Percentiles rank a stretch among this genome's conserved stretches.
Evolutionary conservation across 2,113 vertebrate genomes (phyloP).

Genomic region (Microtus ochrogaster): DNA sequence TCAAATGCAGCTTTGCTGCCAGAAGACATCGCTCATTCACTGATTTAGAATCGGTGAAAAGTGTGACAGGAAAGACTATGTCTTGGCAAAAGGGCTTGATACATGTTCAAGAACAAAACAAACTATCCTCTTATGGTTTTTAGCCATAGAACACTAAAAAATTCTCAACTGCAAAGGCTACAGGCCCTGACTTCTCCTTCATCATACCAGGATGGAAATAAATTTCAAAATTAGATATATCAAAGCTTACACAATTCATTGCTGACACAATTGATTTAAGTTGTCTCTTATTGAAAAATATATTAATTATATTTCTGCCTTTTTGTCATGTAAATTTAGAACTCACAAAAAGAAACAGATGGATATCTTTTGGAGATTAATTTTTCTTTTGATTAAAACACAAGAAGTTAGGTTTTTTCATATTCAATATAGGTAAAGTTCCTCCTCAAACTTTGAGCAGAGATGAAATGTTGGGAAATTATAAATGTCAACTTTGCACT

Average conservation of each 20-base stretch:
- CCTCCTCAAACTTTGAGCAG: conserved; percentile 43
- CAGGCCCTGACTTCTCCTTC: conserved; percentile 18
- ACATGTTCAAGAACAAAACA: conserved; percentile 77
- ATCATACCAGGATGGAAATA: conserved; percentile 13
- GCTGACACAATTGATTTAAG: conserved; percentile 68
- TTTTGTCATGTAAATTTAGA: conserved; percentile 79
- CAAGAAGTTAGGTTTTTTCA: conserved; percentile 43
- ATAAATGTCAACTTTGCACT: not conserved
- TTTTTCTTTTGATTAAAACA: conserved; percentile 65
- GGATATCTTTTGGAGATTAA: conserved; percentile 68
- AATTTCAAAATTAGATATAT: conserved; percentile 74
- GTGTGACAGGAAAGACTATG: conserved; percentile 80
- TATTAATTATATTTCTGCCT: conserved; percentile 71
- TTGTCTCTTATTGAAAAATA: conserved; percentile 60
- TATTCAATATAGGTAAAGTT: conserved; percentile 52
- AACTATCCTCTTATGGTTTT: conserved; percentile 62
- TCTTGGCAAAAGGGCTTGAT: conserved; percentile 78
- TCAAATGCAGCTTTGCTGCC: conserved; percentile 70
- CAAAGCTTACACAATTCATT: conserved; percentile 67
- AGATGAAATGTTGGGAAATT: not conserved
- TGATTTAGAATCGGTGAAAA: conserved; percentile 83
- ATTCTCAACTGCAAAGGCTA: conserved; percentile 24
- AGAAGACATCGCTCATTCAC: conserved; percentile 73
- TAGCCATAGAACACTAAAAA: conserved; percentile 56
- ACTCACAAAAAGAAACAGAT: conserved; percentile 72